Evolutionary conservation across 1,140 invertebrate species (phyloP), one percentile per base, ranked within the genome.

Genomic region (Ditylenchus dipsaci): DNA sequence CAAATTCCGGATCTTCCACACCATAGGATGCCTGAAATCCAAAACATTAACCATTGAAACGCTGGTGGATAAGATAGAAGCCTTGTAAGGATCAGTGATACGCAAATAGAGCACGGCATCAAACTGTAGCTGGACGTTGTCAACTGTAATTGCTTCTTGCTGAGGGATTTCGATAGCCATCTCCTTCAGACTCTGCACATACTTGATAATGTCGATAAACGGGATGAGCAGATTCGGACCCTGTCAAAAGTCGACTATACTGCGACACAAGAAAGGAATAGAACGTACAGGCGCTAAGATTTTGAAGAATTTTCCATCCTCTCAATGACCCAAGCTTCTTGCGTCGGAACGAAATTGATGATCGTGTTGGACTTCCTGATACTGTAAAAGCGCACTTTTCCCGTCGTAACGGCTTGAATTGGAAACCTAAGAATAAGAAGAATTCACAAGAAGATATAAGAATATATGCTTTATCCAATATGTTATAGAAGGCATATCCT

Each of bases 1-100:
- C 95, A 89, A 96, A 98, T 85, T 98, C 95, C n/a, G 95, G 92
- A 87, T 99, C 95, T 87, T 98, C 94, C 27, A 99, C 95, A 30
- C 95, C 95, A 86, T 99, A 99, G 70, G 93, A 95, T 59, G 94
- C 90, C 87, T 87, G 15, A 53, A 72, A 69, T 63, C 72, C 27
- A 66, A 17, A 33, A 61, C 8, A 43, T 38, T 8, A 7, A 33
- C 3, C 13, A n/a, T 5, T 27, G 3, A 61, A 19, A 26, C n/a
- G 21, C 19, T 5, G 23, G 30, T 59, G 21, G n/a, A n/a, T n/a
- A 65, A 65, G 63, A 19, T 56, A 17, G 9, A 66, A 38, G 33
- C 86, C 79, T 89, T 89, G 83, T 96, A 97, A 19, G 96, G 90
- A 87, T 99, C 90, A 67, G 92, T 87, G 75, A 99, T 91, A 83